These are phyloP conservation scores for Grantiella picta DNA, from an alignment of 2,113 vertebrate genomes.

Conservation along the genomic window DNA sequence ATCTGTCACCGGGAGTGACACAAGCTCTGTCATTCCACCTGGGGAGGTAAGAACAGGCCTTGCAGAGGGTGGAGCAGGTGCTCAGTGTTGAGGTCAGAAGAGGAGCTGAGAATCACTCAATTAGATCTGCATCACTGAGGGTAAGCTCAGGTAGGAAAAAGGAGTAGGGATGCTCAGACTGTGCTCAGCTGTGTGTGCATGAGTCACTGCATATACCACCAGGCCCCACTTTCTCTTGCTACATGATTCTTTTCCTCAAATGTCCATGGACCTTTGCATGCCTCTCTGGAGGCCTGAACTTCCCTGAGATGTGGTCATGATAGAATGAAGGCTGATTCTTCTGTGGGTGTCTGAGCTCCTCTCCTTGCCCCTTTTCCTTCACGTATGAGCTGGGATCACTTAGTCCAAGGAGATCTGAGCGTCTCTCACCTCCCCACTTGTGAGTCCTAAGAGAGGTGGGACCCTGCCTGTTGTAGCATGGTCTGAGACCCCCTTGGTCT, in stretches of 20 bases:
- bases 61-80: neutral
- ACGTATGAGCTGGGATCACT: rapidly evolving
- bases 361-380: neutral
- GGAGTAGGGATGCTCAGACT: neutral
- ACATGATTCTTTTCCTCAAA: neutral
- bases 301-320: neutral
- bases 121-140: neutral
- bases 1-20: neutral
- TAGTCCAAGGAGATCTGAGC: neutral
- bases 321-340: neutral
- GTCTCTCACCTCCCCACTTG: neutral
- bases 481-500: neutral
- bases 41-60: neutral
- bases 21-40: neutral
- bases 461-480: neutral
- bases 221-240: neutral
- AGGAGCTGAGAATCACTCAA: neutral
- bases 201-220: neutral
- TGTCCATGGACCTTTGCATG: neutral
- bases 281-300: neutral
- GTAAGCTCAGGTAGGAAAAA: neutral
- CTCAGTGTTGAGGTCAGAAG: neutral
- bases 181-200: neutral
- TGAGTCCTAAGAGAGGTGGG: neutral
- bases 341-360: neutral